Evolutionary conservation across 2,888 invertebrate genomes (phyloP), one percentile per base, ranked within the genome.

Genomic region (Gibbula magus): DNA sequence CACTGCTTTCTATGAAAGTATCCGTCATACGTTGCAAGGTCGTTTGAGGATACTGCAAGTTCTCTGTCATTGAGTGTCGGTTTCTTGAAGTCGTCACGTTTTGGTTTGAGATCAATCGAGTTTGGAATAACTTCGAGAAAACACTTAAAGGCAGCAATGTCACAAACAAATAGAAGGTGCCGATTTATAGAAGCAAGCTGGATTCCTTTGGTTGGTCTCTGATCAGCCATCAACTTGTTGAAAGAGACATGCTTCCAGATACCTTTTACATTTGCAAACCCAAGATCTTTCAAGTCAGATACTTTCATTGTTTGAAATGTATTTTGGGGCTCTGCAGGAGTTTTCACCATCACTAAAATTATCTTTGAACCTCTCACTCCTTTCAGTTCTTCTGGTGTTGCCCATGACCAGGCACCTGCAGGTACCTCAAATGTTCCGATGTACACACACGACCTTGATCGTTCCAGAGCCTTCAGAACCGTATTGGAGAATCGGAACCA

Each of bases 351-450:
- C 7, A 78, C 78, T 39, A 78, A 39, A 20, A 73, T n/a, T 13
- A 70, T 32, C 32, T 70, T 73, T 39, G 39, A 20, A 16, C 20
- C 18, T 13, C 73, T 73, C 16, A 70, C 16, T 25, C 73, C 39
- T 35, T 70, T 39, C 54, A 78, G 29, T 29, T 78, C 78, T 13
- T 70, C 8, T 22, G 10, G 35, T 10, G 75, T 51, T 8, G 79
- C 35, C 81, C 81, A 81, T 39, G 77, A 20, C 75, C 79, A 82
- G 52, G 75, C 35, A 32, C 79, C 78, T 25, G 78, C 39, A 0
- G 82, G 82, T 3, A 75, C 56, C 10, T 78, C 53, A 35, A 75
- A 67, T 2, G 18, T 16, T 3, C 56, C 78, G 13, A 82, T n/a
- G 35, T 75, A 75, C 29, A 53, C 77, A 51, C 77, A 67, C 16